Evolutionary conservation across 1,140 invertebrate genomes (phyloP).

Genomic region (Solenopsis invicta): DNA sequence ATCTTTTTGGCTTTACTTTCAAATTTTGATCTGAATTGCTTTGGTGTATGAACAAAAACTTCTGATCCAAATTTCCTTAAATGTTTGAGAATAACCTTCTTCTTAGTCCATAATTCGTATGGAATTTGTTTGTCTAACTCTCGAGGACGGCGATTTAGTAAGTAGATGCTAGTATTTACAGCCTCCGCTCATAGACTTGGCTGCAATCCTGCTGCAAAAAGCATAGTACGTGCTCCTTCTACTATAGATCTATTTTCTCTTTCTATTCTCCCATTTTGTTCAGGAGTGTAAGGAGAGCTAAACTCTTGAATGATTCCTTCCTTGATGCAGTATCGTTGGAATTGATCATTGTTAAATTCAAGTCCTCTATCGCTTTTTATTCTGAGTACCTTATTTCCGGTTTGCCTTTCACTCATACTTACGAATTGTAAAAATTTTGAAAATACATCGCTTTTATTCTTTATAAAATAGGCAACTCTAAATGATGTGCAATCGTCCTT

Average conservation of each 20-base stretch:
- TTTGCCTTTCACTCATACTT: conserved; percentile 21
- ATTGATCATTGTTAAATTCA: not conserved
- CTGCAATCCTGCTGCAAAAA: too few species aligned
- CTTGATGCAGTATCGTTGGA: not conserved
- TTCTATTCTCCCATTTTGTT: conserved; percentile 83
- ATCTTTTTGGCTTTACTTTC: conserved; percentile 19
- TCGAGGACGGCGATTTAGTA: too few species aligned
- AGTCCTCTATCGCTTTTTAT: conserved; percentile 15
- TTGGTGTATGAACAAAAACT: not conserved
- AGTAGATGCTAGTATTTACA: too few species aligned
- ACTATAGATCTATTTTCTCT: conserved; percentile 78
- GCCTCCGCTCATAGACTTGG: conserved; percentile 65
- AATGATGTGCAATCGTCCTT: conserved; percentile 35
- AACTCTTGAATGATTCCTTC: conserved; percentile 20
- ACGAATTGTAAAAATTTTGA: conserved; percentile 12
- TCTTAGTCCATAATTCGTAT: not conserved
- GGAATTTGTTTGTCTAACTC: too few species aligned
- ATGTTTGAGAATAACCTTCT: conserved; percentile 9
- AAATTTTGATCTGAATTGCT: not conserved
- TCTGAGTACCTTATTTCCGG: not conserved
- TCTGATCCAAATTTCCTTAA: conserved; percentile 36
- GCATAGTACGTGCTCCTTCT: conserved; percentile 53
- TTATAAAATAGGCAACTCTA: conserved; percentile 4
- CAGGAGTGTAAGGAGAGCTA: conserved; percentile 75
- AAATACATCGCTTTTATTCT: conserved; percentile 9